Evolutionary conservation across 1,140 invertebrate genomes (phyloP), one percentile per base, ranked within the genome.

Genomic region (Trichogramma pretiosum): DNA sequence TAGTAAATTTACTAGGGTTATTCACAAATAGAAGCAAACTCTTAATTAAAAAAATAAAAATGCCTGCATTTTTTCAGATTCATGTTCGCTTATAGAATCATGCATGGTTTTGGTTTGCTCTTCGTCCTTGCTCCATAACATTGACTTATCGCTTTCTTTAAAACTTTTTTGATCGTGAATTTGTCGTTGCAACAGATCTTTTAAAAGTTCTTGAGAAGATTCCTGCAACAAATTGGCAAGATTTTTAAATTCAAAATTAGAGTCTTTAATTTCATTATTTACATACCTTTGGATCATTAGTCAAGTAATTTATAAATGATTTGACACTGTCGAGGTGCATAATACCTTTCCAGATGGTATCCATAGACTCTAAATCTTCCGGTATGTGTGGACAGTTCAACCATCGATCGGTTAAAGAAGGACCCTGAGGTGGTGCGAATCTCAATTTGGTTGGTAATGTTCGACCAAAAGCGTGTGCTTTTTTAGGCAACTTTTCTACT

Each of bases 301-400:
- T 37, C 1, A 70, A 40, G 60, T 65, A 72, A n/a, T 60, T 50
- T 0, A 60, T 22, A 53, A 68, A 70, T 35, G 60, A 44, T 22
- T 53, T 56, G 3, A 68, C 64, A 46, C 61, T 64, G 8, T 62
- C 48, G 3, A 80, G 59, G 59, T 78, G 63, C 17, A 72, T 67
- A 17, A 81, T 74, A 5, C 68, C 72, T 14, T 74, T 64, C 74
- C 74, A 80, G 2, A 80, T 72, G 16, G 63, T 62, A 1, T 74
- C 67, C 78, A 81, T 79, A 3, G 70, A 72, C 24, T 72, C 67
- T 1, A 82, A 48, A 33, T 77, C 74, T 33, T 68, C 62, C 0
- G 74, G 74, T 16, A 77, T 72, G 39, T 70, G 61, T 36, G 75
- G 64, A 17, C 67, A 69, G 8, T 63, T 55, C 2, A 70, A 21